phyloP scores from a whole-genome alignment of 1,140 invertebrate species.

The Stenopsyche tienmushanensis region DNA sequence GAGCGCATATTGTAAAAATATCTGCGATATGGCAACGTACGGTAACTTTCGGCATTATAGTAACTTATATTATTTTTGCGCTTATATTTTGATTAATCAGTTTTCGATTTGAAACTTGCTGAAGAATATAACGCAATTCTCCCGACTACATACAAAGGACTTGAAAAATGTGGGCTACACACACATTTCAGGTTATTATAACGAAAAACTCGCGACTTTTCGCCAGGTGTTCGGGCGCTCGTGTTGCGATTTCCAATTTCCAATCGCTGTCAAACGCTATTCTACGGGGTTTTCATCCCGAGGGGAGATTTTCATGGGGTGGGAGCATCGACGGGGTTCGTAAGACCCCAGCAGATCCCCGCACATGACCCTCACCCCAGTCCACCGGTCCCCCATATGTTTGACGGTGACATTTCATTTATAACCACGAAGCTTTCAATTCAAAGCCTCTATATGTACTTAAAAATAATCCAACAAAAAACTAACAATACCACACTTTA shows the following conservation, averaged over 20 bases:
- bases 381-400: conserved; percentile 5
- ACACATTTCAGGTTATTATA: conserved; percentile 15
- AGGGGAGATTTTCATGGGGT: neutral
- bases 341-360: conserved; percentile 2
- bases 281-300: conserved; percentile 19
- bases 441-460: conserved; percentile 12
- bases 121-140: too few species aligned
- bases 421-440: conserved; percentile 31
- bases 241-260: conserved; percentile 37
- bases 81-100: too few species aligned
- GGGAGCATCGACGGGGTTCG: neutral
- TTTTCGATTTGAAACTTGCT: too few species aligned
- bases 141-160: too few species aligned
- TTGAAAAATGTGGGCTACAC: too few species aligned
- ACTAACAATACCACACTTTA: too few species aligned
- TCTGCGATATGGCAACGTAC: too few species aligned
- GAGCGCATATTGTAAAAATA: too few species aligned
- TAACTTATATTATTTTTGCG: too few species aligned
- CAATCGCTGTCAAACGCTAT: conserved; percentile 36
- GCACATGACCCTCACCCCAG: neutral
- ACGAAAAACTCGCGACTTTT: conserved; percentile 18
- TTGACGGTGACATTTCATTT: conserved; percentile 37
- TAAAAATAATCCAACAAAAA: too few species aligned
- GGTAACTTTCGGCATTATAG: too few species aligned
- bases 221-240: conserved; percentile 22